Evolutionary conservation across 2,797 vertebrate species (phyloP).

Genomic region (Rhinichthys osculus): DNA sequence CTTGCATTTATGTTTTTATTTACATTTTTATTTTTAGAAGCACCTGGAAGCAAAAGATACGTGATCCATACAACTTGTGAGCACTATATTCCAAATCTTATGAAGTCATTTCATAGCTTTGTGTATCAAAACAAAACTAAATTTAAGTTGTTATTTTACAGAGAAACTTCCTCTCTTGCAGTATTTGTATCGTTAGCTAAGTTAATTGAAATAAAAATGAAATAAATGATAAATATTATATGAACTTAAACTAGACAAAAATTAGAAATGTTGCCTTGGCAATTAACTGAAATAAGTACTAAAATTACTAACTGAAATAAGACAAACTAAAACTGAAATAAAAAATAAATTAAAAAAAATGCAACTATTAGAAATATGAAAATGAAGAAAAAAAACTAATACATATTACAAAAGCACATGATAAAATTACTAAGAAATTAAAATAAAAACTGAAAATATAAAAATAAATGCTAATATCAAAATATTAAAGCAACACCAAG

Average conservation of each 20-base stretch:
- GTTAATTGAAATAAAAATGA: not conserved
- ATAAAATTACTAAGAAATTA: not conserved
- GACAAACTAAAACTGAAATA: not conserved
- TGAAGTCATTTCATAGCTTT: not conserved
- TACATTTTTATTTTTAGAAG: not conserved
- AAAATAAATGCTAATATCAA: not conserved
- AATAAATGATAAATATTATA: not conserved
- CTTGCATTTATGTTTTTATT: not conserved
- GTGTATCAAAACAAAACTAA: not conserved
- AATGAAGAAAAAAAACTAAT: too few relatives aligned
- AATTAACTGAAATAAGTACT: too few relatives aligned
- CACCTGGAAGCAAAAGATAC: not conserved
- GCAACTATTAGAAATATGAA: too few relatives aligned
- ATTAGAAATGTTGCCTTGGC: not conserved
- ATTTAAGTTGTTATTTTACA: too few relatives aligned
- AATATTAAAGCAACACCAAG: not conserved
- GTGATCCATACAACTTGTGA: not conserved
- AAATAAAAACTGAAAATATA: not conserved
- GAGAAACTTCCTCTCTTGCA: not conserved
- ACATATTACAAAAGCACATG: not conserved
- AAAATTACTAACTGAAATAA: not conserved
- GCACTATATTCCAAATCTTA: not conserved
- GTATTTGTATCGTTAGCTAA: not conserved
- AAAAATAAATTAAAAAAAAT: too few relatives aligned
- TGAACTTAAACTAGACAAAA: not conserved